Base-by-base conservation (phyloP, 2,797 vertebrate genomes). In the Alca torda region DNA sequence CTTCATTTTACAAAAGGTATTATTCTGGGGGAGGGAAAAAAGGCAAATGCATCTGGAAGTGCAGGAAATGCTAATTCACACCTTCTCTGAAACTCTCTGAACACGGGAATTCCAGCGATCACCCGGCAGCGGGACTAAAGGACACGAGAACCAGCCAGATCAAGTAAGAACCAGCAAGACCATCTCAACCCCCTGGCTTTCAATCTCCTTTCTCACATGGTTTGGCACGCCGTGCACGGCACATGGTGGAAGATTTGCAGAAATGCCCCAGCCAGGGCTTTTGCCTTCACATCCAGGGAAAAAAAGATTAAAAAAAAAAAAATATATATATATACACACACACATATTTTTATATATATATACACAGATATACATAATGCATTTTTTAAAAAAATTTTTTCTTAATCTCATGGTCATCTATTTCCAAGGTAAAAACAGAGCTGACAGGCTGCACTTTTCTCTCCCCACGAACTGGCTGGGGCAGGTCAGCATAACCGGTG, bases 171-270 rank as follows among this genome's bases (percentile, higher is more conserved):
- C 5, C 75, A 78, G 63, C 16, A 13, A 35, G 13, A 4, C 68
- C 20, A 2, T 4, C 67, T 33, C 65, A 68, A 1, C 4, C 35
- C 50, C n/a, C 12, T 0, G 0, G 8, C 10, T 41, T 14, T 45
- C 21, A 5, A 11, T 0, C 68, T 56, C 63, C 13, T 16, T 20
- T 60, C 53, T 30, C 0, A 0, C 21, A 20, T 1, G 1, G 21
- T 10, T 72, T 63, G 26, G 20, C 48, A 79, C 3, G 3, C 11
- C 1, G 2, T 2, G 25, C 35, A 69, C n/a, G n/a, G 57, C 51
- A 43, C 56, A 7, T 0, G 2, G 43, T 3, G 1, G 67, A 18
- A 6, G 10, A 45, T 48, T 5, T 20, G 30, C 46, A 83, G 39
- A 41, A 54, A 61, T 4, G 20, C 8, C 68, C 69, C 23, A 37